Evolutionary conservation across 2,797 vertebrate genomes (phyloP).

Genomic region (Lagocephalus sceleratus): DNA sequence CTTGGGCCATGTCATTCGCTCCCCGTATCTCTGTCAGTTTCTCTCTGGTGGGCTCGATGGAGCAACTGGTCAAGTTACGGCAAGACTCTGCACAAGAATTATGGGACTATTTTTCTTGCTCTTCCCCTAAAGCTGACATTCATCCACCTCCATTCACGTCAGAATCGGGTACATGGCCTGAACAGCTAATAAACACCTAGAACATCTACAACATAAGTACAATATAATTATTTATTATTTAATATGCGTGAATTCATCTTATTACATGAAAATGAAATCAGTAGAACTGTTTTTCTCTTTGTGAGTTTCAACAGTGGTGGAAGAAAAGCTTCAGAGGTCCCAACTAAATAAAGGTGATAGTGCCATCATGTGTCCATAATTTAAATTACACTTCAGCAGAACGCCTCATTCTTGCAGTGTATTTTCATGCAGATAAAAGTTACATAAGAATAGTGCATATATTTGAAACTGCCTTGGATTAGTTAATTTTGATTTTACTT

Average conservation of each 20-base stretch:
- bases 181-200: background rate
- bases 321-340: background rate
- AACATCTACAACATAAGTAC: background rate
- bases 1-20: slow-evolving; percentile 15
- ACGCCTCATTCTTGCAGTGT: background rate
- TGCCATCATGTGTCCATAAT: slow-evolving; percentile 63
- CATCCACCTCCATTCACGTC: slow-evolving; percentile 4
- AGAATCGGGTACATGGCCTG: background rate
- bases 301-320: too few species aligned
- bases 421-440: background rate
- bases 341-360: slow-evolving; percentile 27
- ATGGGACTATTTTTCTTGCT: slow-evolving; percentile 26
- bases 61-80: slow-evolving; percentile 11
- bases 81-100: slow-evolving; percentile 32
- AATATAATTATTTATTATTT: background rate
- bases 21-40: background rate
- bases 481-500: background rate
- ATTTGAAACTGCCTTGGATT: too few species aligned
- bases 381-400: slow-evolving; percentile 24
- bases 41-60: slow-evolving; percentile 3
- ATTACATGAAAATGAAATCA: background rate
- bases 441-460: background rate
- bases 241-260: background rate
- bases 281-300: too few species aligned
- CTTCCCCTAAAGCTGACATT: slow-evolving; percentile 14